Conservation (phyloP, 2,888 invertebrate species). For the Xanthia icteritia region DNA sequence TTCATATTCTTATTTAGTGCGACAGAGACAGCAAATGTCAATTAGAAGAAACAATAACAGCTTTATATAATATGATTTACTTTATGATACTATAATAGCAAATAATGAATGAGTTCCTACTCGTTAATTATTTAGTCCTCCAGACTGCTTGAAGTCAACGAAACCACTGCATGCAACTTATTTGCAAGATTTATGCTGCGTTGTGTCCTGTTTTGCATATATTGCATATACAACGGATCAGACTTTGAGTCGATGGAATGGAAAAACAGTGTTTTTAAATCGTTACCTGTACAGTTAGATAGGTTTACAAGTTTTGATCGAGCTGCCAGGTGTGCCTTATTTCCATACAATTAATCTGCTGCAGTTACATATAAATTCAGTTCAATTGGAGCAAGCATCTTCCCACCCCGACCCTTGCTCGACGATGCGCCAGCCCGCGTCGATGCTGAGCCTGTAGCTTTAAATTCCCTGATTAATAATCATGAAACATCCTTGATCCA, state of each 20-base stretch:
- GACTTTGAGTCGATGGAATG: constrained; percentile 34
- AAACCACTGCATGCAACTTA: constrained; percentile 33
- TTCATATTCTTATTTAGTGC: constrained; percentile 39
- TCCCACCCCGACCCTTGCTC: too few species aligned
- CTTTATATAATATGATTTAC: constrained; percentile 39
- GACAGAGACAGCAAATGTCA: constrained; percentile 45
- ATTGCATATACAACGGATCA: constrained; percentile 34
- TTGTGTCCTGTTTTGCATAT: constrained; percentile 40
- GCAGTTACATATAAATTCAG: neutral
- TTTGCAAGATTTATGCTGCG: constrained; percentile 48
- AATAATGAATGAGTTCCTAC: constrained; percentile 49
- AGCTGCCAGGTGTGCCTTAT: neutral
- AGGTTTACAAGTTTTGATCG: neutral
- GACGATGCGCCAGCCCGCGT: too few species aligned
- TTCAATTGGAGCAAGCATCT: neutral
- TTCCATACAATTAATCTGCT: neutral
- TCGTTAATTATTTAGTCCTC: constrained; percentile 17
- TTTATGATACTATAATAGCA: constrained; percentile 48
- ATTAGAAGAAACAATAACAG: constrained; percentile 48
- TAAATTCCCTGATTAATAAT: too few species aligned
- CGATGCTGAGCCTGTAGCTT: too few species aligned
- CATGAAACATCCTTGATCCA: too few species aligned
- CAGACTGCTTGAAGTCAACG: constrained; percentile 50
- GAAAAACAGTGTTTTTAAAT: neutral
- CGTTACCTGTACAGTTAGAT: neutral